phyloP scores from a whole-genome alignment of 2,797 vertebrate genomes.

The Gymnodraco acuticeps region DNA sequence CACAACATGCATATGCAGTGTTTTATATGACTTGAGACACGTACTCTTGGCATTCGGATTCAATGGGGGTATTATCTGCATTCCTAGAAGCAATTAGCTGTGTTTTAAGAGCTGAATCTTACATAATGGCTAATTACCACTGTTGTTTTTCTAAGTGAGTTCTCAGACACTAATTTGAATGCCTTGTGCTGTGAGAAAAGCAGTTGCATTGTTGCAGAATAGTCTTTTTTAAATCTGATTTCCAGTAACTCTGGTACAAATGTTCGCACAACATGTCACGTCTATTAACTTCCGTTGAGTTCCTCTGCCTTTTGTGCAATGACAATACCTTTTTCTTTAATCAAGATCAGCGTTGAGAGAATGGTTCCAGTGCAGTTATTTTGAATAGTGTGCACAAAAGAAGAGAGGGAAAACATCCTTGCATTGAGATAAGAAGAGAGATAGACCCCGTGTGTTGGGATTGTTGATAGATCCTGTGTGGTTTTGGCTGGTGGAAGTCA shows the following conservation, averaged over 20 bases:
- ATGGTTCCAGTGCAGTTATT: constrained; percentile 56
- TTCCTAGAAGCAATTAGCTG: constrained; percentile 68
- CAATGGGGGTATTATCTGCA: constrained; percentile 61
- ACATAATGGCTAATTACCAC: constrained; percentile 62
- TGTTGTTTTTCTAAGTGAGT: constrained; percentile 53
- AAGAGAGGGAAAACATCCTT: constrained; percentile 53
- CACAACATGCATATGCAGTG: constrained; percentile 43
- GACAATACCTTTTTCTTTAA: constrained; percentile 23
- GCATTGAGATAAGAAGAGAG: constrained; percentile 52
- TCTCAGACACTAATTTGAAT: constrained; percentile 47
- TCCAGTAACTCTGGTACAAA: constrained; percentile 18
- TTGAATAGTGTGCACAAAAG: constrained; percentile 45
- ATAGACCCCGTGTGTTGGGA: constrained; percentile 41
- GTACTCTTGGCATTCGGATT: constrained; percentile 49
- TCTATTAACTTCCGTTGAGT: constrained; percentile 41
- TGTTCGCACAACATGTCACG: constrained; percentile 13
- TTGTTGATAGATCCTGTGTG: constrained; percentile 55
- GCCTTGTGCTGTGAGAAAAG: constrained; percentile 19
- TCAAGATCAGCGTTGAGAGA: constrained; percentile 37
- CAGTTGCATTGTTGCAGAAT: constrained; percentile 17
- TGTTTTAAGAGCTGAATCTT: constrained; percentile 57
- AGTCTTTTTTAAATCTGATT: constrained; percentile 36
- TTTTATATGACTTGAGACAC: constrained; percentile 56
- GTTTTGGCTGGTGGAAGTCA: constrained; percentile 66
- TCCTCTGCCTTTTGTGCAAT: constrained; percentile 28